Conservation (phyloP, 2,797 vertebrate species). For the Pseudochirops cupreus region DNA sequence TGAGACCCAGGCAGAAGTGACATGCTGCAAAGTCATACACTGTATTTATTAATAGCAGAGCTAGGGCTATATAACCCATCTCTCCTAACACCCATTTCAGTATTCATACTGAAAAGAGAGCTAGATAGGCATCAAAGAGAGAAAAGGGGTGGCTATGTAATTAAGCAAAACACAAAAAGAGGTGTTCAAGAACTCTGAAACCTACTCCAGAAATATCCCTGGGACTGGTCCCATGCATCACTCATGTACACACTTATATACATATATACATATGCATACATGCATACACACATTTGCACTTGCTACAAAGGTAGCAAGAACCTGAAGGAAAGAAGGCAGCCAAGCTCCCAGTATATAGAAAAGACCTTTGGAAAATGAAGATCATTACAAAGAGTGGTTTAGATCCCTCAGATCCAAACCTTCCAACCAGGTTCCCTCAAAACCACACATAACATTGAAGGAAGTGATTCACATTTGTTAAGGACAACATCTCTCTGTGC, state of each 20-base stretch:
- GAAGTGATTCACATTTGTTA: not conserved
- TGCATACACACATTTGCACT: not conserved
- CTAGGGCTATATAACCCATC: not conserved
- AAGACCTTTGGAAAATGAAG: not conserved
- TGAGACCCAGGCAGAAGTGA: not conserved
- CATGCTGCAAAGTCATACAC: not conserved
- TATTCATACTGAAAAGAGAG: not conserved
- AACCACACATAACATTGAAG: not conserved
- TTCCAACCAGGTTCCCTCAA: not conserved
- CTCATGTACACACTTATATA: not conserved
- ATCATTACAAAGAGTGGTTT: not conserved
- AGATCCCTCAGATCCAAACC: not conserved
- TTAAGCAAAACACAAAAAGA: not conserved
- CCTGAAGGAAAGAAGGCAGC: not conserved
- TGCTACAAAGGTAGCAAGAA: not conserved
- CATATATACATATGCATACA: not conserved
- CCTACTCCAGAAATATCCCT: not conserved
- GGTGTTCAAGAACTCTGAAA: not conserved
- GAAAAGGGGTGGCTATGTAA: not conserved
- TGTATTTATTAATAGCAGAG: not conserved
- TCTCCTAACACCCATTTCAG: not conserved
- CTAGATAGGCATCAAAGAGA: not conserved
- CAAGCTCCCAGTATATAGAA: not conserved
- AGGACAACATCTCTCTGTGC: not conserved
- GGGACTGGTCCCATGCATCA: not conserved